Conservation (phyloP, 2,113 vertebrate genomes). For the Orycteropus afer region DNA sequence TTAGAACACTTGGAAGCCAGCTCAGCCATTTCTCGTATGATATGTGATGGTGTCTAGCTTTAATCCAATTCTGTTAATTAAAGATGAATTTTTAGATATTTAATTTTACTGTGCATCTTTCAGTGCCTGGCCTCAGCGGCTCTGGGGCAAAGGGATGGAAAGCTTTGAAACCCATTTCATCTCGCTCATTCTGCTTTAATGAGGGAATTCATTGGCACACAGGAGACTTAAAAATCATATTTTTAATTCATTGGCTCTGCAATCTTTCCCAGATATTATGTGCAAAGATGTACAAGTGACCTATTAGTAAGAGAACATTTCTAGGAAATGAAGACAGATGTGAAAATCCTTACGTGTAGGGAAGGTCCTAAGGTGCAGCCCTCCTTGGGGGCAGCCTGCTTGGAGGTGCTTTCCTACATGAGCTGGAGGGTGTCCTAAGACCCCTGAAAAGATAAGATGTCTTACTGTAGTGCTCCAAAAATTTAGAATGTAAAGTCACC, state of each 20-base stretch:
- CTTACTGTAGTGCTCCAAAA: not conserved
- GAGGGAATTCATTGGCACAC: constrained; percentile 26
- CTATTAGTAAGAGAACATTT: constrained; percentile 49
- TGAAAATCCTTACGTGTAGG: not conserved
- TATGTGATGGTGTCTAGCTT: constrained; percentile 79
- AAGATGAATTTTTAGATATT: constrained; percentile 83
- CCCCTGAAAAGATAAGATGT: not conserved
- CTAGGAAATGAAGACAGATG: constrained; percentile 1
- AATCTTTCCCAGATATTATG: constrained; percentile 45
- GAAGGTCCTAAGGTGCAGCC: not conserved
- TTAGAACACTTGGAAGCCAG: constrained; percentile 85
- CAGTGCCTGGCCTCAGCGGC: constrained; percentile 48
- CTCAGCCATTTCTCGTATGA: constrained; percentile 76
- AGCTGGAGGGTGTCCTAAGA: not conserved
- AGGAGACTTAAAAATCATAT: constrained; percentile 37
- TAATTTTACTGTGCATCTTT: constrained; percentile 77
- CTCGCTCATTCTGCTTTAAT: constrained; percentile 59
- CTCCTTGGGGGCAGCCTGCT: not conserved
- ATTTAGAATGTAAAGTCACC: not conserved
- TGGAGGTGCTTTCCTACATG: not conserved
- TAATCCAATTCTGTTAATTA: constrained; percentile 84
- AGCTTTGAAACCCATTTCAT: constrained; percentile 56
- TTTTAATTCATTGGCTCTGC: constrained; percentile 75
- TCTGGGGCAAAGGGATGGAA: constrained; percentile 48
- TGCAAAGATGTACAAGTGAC: constrained; percentile 52